Percentiles rank a stretch among this genome's conserved stretches.
Evolutionary conservation across 1,140 invertebrate genomes (phyloP).

Genomic region (Nixonia krombeini): DNA sequence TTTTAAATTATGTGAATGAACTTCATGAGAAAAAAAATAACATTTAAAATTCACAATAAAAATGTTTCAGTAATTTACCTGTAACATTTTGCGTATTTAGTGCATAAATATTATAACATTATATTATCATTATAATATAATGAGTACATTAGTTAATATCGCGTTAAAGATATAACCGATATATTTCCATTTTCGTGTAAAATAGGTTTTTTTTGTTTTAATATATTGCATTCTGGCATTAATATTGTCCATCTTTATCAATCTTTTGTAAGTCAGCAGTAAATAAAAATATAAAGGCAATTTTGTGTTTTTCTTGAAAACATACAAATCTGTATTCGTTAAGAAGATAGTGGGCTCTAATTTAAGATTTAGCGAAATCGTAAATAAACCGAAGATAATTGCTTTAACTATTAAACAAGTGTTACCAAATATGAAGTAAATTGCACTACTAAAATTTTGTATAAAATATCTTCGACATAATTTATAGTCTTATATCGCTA

Average conservation of each 20-base stretch:
- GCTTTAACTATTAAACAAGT: not conserved
- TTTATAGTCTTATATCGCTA: not conserved
- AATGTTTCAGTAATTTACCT: too few relatives aligned
- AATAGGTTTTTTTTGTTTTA: too few relatives aligned
- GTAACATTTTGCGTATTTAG: too few relatives aligned
- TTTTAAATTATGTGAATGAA: too few relatives aligned
- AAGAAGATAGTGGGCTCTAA: not conserved
- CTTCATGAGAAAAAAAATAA: too few relatives aligned
- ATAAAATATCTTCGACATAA: not conserved
- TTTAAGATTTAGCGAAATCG: not conserved
- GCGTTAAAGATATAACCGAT: too few relatives aligned
- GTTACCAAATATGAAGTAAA: not conserved
- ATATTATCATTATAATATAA: too few relatives aligned
- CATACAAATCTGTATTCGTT: not conserved
- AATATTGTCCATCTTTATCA: conserved; percentile 1
- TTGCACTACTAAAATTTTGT: conserved; percentile 3
- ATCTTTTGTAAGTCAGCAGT: not conserved
- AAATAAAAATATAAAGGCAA: not conserved
- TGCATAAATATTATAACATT: too few relatives aligned
- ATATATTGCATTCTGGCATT: too few relatives aligned
- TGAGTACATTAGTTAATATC: too few relatives aligned
- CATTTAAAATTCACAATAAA: too few relatives aligned
- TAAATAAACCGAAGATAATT: not conserved
- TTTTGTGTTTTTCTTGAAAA: not conserved
- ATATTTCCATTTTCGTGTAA: too few relatives aligned